Conservation (phyloP, 2,888 invertebrate genomes). For the Notodonta ziczac region DNA sequence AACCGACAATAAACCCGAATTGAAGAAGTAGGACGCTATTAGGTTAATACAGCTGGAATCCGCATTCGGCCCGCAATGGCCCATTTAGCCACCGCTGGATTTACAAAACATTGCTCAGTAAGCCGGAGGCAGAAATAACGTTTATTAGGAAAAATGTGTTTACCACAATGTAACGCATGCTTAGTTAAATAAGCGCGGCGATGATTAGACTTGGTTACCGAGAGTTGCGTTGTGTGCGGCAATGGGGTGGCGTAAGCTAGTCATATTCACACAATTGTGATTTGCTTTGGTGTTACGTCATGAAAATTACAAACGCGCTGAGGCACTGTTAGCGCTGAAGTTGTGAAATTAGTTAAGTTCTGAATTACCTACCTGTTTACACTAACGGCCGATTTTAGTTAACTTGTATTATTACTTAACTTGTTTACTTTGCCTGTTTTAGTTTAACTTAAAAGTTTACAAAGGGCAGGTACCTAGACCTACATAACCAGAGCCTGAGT, state of each 20-base stretch:
- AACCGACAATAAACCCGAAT: slow-evolving; percentile 63
- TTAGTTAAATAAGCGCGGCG: slow-evolving; percentile 42
- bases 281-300: slow-evolving; percentile 1
- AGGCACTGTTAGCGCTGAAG: not conserved
- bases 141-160: slow-evolving; percentile 79
- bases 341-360: not conserved
- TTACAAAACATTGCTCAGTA: slow-evolving; percentile 74
- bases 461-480: not conserved
- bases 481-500: not conserved
- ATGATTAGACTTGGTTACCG: slow-evolving; percentile 13
- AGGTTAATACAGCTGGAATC: slow-evolving; percentile 74
- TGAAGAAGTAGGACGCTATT: slow-evolving; percentile 73
- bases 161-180: slow-evolving; percentile 54
- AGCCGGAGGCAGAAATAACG: slow-evolving; percentile 62
- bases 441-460: slow-evolving; percentile 1
- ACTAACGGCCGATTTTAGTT: slow-evolving; percentile 4
- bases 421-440: not conserved
- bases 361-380: not conserved
- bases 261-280: not conserved
- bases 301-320: not conserved
- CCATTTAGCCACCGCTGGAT: slow-evolving; percentile 72
- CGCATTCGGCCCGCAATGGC: slow-evolving; percentile 70
- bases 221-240: slow-evolving; percentile 12
- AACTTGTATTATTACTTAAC: not conserved
- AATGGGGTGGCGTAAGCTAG: slow-evolving; percentile 1